These are phyloP conservation scores for Lasioglossum pauxillum DNA, from an alignment of 2,888 invertebrate species.

Conservation along the genomic window DNA sequence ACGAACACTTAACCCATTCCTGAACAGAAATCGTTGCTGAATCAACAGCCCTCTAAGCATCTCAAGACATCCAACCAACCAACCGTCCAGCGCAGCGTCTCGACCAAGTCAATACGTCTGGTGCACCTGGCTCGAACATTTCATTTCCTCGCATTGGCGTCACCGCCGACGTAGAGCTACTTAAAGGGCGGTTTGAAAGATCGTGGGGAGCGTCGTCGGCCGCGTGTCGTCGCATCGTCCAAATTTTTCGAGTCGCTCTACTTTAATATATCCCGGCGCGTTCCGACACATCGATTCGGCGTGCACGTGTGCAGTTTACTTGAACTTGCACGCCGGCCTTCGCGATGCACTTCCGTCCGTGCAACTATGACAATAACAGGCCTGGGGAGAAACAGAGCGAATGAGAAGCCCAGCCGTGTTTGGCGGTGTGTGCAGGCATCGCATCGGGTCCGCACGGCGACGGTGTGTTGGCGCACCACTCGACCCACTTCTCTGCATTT, in stretches of 20 bases:
- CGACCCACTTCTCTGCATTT: conserved; percentile 66
- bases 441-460: neutral
- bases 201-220: too few species aligned
- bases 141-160: neutral
- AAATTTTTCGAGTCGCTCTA: neutral
- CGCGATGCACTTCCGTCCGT: conserved; percentile 48
- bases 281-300: conserved; percentile 44
- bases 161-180: neutral
- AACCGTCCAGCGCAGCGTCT: neutral
- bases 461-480: conserved; percentile 37
- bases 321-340: conserved; percentile 49
- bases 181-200: neutral
- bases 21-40: neutral
- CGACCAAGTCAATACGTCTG: neutral
- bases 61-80: neutral
- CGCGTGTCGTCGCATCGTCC: neutral
- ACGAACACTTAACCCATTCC: neutral
- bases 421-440: neutral
- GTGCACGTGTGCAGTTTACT: conserved; percentile 23
- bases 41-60: neutral
- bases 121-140: neutral
- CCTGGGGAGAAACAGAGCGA: conserved; percentile 16
- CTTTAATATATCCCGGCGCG: conserved; percentile 21
- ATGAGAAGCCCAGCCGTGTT: conserved; percentile 6
- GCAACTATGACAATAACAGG: conserved; percentile 35